Evolutionary conservation across 2,113 vertebrate genomes (phyloP).

Genomic region (Scopus umbretta): DNA sequence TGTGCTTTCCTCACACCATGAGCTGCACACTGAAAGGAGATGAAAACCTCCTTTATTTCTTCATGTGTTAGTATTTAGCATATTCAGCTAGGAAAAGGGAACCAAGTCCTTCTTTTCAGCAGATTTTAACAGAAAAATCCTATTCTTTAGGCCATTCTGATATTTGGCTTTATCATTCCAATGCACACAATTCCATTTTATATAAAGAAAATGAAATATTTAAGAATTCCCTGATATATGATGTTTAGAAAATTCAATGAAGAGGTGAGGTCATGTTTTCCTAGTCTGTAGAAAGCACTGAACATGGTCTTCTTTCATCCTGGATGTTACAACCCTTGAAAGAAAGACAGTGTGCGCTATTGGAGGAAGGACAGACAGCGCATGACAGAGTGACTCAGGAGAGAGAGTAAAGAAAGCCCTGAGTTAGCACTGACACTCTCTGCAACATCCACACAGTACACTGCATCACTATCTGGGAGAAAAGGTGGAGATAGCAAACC

Average conservation of each 20-base stretch:
- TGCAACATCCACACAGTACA: background rate
- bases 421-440: background rate
- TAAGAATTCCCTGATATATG: background rate
- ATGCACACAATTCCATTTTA: background rate
- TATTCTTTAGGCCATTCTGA: background rate
- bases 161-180: background rate
- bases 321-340: background rate
- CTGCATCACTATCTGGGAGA: background rate
- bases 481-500: background rate
- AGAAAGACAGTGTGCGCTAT: background rate
- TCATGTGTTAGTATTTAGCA: background rate
- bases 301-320: background rate
- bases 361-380: background rate
- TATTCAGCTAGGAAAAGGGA: background rate
- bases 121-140: background rate
- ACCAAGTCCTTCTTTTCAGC: background rate
- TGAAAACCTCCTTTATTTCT: background rate
- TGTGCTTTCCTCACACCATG: background rate
- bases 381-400: background rate
- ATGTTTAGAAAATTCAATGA: background rate
- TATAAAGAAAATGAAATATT: background rate
- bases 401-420: background rate
- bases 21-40: background rate
- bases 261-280: background rate
- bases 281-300: background rate